A percentile compares a stretch with the other conserved stretches of the same genome.
Conservation (phyloP, 2,113 vertebrate species). For the Seriola aureovittata region DNA sequence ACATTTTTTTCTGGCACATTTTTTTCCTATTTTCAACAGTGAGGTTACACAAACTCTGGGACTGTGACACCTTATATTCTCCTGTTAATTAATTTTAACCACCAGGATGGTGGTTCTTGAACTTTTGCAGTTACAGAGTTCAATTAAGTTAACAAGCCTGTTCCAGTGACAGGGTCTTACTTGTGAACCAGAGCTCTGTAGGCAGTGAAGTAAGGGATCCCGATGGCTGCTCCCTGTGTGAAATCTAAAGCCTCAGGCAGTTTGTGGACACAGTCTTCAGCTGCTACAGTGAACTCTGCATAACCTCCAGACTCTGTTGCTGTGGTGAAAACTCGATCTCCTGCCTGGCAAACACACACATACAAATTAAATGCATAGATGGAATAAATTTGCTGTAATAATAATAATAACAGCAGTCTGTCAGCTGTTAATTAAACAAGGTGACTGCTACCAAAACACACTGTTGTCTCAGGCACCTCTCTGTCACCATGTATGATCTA, state of each 20-base stretch:
- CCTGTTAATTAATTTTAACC: background rate
- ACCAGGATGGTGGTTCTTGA: too few relatives aligned
- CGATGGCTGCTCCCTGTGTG: constrained; percentile 91
- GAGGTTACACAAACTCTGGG: too few relatives aligned
- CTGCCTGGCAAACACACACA: constrained; percentile 81
- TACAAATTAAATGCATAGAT: background rate
- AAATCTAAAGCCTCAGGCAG: constrained; percentile 88
- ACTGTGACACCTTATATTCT: too few relatives aligned
- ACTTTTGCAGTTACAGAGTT: background rate
- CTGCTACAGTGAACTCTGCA: constrained; percentile 89
- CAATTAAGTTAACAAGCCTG: too few relatives aligned
- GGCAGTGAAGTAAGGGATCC: constrained; percentile 94
- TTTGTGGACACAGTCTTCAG: constrained; percentile 82
- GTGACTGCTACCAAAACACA: background rate
- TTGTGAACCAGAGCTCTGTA: constrained; percentile 93
- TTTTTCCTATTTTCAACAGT: too few relatives aligned
- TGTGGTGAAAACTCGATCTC: constrained; percentile 91
- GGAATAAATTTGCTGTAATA: background rate
- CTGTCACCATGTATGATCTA: background rate
- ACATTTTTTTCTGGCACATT: too few relatives aligned
- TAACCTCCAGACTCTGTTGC: constrained; percentile 90
- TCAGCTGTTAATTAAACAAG: background rate
- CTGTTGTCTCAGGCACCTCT: background rate
- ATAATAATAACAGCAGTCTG: background rate
- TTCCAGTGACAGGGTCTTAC: constrained; percentile 77